phyloP scores from a whole-genome alignment of 2,113 vertebrate genomes.

The Pipa parva region DNA sequence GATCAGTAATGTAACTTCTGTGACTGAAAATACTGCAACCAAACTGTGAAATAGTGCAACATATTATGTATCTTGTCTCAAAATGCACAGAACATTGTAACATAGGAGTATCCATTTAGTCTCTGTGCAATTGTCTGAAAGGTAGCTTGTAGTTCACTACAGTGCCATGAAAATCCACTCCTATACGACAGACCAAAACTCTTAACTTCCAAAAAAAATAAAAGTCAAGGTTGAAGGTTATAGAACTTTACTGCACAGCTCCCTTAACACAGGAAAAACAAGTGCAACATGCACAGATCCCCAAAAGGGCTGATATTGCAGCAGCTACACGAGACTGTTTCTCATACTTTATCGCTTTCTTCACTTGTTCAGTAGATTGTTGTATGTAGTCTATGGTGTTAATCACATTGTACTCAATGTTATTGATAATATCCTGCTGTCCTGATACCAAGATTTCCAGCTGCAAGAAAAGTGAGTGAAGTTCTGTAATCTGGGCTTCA shows the following conservation, averaged over 20 bases:
- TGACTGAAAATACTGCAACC: too few relatives aligned
- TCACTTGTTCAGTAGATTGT: slow-evolving; percentile 47
- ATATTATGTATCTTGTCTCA: too few relatives aligned
- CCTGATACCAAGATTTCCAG: slow-evolving; percentile 51
- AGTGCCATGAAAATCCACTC: too few relatives aligned
- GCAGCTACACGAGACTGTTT: slow-evolving; percentile 48
- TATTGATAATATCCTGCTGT: slow-evolving; percentile 54
- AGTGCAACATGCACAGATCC: slow-evolving; percentile 56
- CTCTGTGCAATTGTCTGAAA: too few relatives aligned
- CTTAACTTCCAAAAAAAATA: too few relatives aligned
- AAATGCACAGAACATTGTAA: too few relatives aligned
- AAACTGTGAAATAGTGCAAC: too few relatives aligned
- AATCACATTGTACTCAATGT: slow-evolving; percentile 56
- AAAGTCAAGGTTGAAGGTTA: too few relatives aligned
- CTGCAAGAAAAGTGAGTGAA: slow-evolving; percentile 55
- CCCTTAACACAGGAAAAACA: slow-evolving; percentile 45
- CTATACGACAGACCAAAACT: too few relatives aligned
- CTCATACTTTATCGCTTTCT: slow-evolving; percentile 54
- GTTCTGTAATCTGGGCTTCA: slow-evolving; percentile 54
- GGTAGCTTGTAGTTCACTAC: too few relatives aligned
- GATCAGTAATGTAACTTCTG: too few relatives aligned
- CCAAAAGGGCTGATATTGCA: neutral
- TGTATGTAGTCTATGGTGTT: slow-evolving; percentile 50
- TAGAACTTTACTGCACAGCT: slow-evolving; percentile 1
- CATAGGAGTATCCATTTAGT: too few relatives aligned